These are phyloP conservation scores for Drosophila sechellia DNA, from an alignment of 1,140 invertebrate genomes.

Conservation along the genomic window DNA sequence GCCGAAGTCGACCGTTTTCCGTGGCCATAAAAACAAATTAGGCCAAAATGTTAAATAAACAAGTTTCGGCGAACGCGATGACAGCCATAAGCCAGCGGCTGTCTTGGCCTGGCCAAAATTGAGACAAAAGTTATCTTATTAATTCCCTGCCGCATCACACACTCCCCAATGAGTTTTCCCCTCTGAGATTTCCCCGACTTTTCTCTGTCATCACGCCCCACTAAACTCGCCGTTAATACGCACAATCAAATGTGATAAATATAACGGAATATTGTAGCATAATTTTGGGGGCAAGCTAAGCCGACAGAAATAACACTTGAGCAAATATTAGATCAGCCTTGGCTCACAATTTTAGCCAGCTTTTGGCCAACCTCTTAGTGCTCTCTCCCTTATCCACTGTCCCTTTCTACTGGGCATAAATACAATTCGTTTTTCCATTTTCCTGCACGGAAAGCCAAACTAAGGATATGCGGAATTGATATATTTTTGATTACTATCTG, in stretches of 20 bases:
- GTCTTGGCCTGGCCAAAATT: conserved; percentile 10
- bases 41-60: conserved; percentile 83
- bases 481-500: too few relatives aligned
- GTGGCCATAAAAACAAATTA: conserved; percentile 79
- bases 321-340: conserved; percentile 71
- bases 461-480: not conserved
- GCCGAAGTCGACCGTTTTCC: conserved; percentile 41
- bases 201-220: conserved; percentile 52
- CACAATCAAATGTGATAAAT: conserved; percentile 83
- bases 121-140: conserved; percentile 78
- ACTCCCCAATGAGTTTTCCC: conserved; percentile 13
- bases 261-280: conserved; percentile 80
- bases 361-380: not conserved
- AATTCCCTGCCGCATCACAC: conserved; percentile 61
- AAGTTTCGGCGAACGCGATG: conserved; percentile 59
- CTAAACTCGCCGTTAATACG: conserved; percentile 74
- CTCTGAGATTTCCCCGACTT: conserved; percentile 10
- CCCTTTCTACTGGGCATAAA: conserved; percentile 16
- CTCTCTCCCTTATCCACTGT: not conserved
- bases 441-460: conserved; percentile 6
- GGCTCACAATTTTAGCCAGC: conserved; percentile 37
- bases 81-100: conserved; percentile 52
- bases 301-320: conserved; percentile 82
- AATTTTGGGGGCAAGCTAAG: conserved; percentile 71
- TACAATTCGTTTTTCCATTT: conserved; percentile 62